Percentiles rank a stretch among this genome's conserved stretches.
These are phyloP conservation scores for Dysdera silvatica DNA, from an alignment of 1,140 invertebrate genomes.

Conservation along the genomic window DNA sequence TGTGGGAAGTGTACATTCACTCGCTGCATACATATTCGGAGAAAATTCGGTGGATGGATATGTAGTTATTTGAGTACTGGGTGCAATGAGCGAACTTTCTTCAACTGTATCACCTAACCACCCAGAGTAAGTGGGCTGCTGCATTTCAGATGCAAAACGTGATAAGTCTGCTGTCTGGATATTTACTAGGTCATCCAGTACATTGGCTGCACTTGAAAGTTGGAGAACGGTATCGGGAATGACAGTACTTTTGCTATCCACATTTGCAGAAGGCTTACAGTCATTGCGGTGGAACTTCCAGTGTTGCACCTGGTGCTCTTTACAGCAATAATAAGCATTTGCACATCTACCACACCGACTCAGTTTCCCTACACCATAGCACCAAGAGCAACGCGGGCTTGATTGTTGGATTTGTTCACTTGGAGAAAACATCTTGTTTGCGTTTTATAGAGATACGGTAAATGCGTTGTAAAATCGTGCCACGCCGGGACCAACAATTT, in stretches of 20 bases:
- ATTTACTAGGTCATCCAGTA: constrained; percentile 6
- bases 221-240: neutral
- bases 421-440: no score
- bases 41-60: neutral
- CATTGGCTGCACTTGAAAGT: constrained; percentile 4
- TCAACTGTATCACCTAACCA: neutral
- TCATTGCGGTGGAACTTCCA: constrained; percentile 62
- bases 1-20: no score
- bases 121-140: neutral
- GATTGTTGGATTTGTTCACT: no score
- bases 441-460: no score
- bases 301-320: constrained; percentile 64
- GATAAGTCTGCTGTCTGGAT: neutral
- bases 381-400: constrained; percentile 62
- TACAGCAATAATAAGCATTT: constrained; percentile 63
- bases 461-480: no score
- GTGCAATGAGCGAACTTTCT: no score
- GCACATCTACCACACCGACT: constrained; percentile 64
- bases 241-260: neutral
- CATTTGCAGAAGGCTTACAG: constrained; percentile 32
- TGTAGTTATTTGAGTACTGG: no score
- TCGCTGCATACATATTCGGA: no score
- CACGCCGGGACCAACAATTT: no score
- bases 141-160: neutral
- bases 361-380: constrained; percentile 58